Percentiles rank a stretch among this genome's conserved stretches.
Evolutionary conservation across 2,797 vertebrate species (phyloP).

Genomic region (Arnoldichthys spilopterus): DNA sequence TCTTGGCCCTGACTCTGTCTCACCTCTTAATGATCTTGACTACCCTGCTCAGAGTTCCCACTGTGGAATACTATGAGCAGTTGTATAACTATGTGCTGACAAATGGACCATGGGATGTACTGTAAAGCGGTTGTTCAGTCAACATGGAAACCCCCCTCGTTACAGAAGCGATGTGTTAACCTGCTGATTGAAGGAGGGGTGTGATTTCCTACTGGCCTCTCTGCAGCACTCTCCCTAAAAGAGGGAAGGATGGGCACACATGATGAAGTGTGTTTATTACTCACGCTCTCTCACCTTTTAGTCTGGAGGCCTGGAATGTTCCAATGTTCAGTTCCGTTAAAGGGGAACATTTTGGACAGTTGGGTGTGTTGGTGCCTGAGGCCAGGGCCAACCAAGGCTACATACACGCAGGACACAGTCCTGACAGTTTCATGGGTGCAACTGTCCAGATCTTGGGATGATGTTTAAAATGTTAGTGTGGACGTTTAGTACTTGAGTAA

Average conservation of each 20-base stretch:
- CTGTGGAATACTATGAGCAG: neutral
- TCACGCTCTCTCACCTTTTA: conserved; percentile 51
- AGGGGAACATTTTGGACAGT: conserved; percentile 41
- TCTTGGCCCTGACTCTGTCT: neutral
- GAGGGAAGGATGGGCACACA: conserved; percentile 25
- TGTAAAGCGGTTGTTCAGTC: neutral
- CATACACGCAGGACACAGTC: conserved; percentile 32
- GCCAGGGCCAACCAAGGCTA: conserved; percentile 33
- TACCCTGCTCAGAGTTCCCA: neutral
- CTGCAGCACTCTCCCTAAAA: conserved; percentile 10
- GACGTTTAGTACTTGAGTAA: conserved; percentile 7
- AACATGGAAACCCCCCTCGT: neutral
- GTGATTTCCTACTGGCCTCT: conserved; percentile 3
- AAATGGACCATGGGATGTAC: neutral
- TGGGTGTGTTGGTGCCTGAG: conserved; percentile 40
- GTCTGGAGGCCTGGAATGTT: conserved; percentile 51
- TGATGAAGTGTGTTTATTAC: conserved; percentile 49
- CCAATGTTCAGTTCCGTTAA: conserved; percentile 35
- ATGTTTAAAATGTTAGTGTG: conserved; percentile 18
- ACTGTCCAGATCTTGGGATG: conserved; percentile 26
- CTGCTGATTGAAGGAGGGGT: neutral
- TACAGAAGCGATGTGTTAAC: neutral
- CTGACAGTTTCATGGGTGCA: conserved; percentile 23
- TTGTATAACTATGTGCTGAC: neutral
- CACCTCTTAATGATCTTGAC: neutral